Conservation (phyloP, 1,140 invertebrate genomes). For the Adoxophyes honmai region DNA sequence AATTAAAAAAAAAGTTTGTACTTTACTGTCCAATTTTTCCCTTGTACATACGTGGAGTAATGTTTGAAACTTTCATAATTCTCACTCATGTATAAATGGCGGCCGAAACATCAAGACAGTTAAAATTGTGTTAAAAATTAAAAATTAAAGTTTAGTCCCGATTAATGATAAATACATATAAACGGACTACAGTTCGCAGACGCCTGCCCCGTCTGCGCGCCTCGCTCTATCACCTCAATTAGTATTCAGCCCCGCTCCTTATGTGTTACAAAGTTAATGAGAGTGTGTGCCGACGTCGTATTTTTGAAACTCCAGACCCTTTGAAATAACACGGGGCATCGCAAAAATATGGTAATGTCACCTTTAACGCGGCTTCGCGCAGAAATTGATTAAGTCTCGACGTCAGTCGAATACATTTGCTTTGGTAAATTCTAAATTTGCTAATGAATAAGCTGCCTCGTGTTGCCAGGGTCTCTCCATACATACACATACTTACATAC, state of each 20-base stretch:
- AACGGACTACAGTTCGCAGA: too few relatives aligned
- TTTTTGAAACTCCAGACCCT: slow-evolving; percentile 63
- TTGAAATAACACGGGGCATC: slow-evolving; percentile 46
- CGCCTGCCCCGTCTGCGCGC: slow-evolving; percentile 28
- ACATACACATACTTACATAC: too few relatives aligned
- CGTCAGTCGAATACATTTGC: slow-evolving; percentile 4
- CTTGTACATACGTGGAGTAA: too few relatives aligned
- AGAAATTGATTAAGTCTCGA: slow-evolving; percentile 41
- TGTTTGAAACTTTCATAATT: too few relatives aligned
- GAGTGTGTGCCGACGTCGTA: slow-evolving; percentile 50
- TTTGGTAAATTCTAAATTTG: slow-evolving; percentile 13
- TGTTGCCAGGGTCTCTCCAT: too few relatives aligned
- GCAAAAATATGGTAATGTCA: slow-evolving; percentile 62
- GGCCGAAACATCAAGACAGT: too few relatives aligned
- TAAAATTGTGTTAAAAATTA: too few relatives aligned
- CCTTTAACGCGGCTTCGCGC: slow-evolving; percentile 35
- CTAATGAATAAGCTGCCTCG: slow-evolving; percentile 5
- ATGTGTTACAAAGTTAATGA: slow-evolving; percentile 68
- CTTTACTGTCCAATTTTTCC: too few relatives aligned
- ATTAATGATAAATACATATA: too few relatives aligned
- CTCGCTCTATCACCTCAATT: slow-evolving; percentile 39
- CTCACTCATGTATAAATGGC: too few relatives aligned
- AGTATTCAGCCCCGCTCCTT: slow-evolving; percentile 64
- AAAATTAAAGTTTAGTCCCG: too few relatives aligned
- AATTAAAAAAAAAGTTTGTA: too few relatives aligned